phyloP scores from a whole-genome alignment of 2,797 vertebrate species.

The Telmatherina bonti region DNA sequence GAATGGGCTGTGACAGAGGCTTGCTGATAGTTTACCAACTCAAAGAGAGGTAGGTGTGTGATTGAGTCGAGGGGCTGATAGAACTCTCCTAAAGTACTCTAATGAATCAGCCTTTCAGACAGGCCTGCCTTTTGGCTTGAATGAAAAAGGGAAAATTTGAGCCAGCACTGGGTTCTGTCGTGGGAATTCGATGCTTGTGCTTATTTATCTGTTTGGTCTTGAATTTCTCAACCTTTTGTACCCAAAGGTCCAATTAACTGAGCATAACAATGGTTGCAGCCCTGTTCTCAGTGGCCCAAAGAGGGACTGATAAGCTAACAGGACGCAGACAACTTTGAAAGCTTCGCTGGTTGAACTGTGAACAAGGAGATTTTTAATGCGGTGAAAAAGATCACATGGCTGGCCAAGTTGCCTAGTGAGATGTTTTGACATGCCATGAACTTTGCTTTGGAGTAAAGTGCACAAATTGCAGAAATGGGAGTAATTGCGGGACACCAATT shows the following conservation, averaged over 20 bases:
- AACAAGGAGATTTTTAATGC: slow-evolving; percentile 65
- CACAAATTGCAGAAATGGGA: slow-evolving; percentile 65
- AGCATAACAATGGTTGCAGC: slow-evolving; percentile 73
- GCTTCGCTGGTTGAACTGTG: slow-evolving; percentile 65
- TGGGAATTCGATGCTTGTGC: slow-evolving; percentile 71
- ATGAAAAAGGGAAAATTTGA: slow-evolving; percentile 63
- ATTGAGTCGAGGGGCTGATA: slow-evolving; percentile 66
- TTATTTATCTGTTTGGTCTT: slow-evolving; percentile 79
- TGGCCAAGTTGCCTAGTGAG: slow-evolving; percentile 63
- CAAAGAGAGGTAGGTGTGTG: slow-evolving; percentile 62
- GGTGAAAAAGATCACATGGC: slow-evolving; percentile 60
- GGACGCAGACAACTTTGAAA: slow-evolving; percentile 66
- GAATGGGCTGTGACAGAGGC: slow-evolving; percentile 68
- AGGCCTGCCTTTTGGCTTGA: slow-evolving; percentile 50
- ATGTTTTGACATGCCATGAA: slow-evolving; percentile 72
- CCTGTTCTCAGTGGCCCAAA: slow-evolving; percentile 54
- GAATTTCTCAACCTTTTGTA: slow-evolving; percentile 75
- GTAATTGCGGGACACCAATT: slow-evolving; percentile 70
- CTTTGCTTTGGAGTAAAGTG: slow-evolving; percentile 57
- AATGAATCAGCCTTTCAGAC: slow-evolving; percentile 77
- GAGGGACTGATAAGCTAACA: slow-evolving; percentile 69
- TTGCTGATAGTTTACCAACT: slow-evolving; percentile 74
- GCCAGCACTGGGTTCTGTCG: slow-evolving; percentile 31
- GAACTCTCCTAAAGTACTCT: slow-evolving; percentile 69
- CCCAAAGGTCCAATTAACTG: slow-evolving; percentile 82